Base-by-base conservation (phyloP, 2,113 vertebrate species). In the Corythoichthys haematopterus region DNA sequence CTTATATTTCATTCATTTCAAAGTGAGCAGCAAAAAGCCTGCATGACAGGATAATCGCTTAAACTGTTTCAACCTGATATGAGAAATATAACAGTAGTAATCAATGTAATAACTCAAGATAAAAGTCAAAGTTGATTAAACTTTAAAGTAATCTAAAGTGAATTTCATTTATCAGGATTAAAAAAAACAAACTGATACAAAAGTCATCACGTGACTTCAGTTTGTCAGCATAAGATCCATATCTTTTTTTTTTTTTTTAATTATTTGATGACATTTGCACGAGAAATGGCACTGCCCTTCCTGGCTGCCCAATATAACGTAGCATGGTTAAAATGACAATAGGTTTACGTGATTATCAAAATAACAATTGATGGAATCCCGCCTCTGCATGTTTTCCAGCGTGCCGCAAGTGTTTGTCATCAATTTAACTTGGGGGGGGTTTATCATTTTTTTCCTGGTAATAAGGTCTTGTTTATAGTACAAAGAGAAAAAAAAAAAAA, bases 31-130 rank as follows among this genome's bases (percentile, higher is more conserved):
- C 78, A 88, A 88, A 85, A 87, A 46, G 79, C 13, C 65, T 80
- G 81, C 79, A 77, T 50, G 64, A 0, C 68, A 85, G 86, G 88
- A 78, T 86, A 87, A 87, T 85, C 80, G 85, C 80, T 85, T 40
- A 16, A 83, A 83, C 83, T 84, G 76, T 9, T 53, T 56, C 59
- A 57, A 38, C 16, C n/a, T 48, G 8, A 3, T 51, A 2, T 47
- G 3, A 71, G 11, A 9, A 7, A 38, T 4, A 9, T 10, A 28
- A 52, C 15, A 40, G 16, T 16, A 61, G 43, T 16, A 60, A 60
- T 12, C 16, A 20, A 20, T 45, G 0, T 4, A n/a, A 43, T 45
- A 4, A 11, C 11, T 3, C 9, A n/a, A 6, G 0, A 28, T 28
- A 28, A 28, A 28, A 28, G 20, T 28, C 20, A 28, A 28, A 28